Evolutionary conservation across 2,797 vertebrate species (phyloP), one percentile per base, ranked within the genome.

Genomic region (Danio albolineatus): DNA sequence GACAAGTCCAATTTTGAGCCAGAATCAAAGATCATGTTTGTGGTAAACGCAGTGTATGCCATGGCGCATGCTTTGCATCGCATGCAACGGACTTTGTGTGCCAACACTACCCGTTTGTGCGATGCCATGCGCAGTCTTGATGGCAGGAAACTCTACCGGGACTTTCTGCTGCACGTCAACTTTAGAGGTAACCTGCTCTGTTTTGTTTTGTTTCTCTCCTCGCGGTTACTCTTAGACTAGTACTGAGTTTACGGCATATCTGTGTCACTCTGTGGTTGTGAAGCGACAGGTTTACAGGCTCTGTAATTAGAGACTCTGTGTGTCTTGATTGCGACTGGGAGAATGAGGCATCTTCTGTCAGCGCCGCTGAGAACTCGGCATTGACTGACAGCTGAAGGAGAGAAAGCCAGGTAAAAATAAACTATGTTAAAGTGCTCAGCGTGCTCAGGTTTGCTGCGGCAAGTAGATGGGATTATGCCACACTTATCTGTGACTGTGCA

Each of bases 21-120:
- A 7, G 98, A 99, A 88, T 98, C 98, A 78, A 99, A 99, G 92
- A 99, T 99, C 87, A 99, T 98, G 98, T 99, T 99, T 85, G 98
- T 99, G 74, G 95, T 99, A 75, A 99, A 99, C 0, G 98, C 98
- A 0, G 98, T 99, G n/a, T 99, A 97, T 8, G 97, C 96, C 16
- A 97, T 99, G 95, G 98, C 98, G n/a, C 93, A 95, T 0, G 96
- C 98, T 12, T 92, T 99, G 85, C 97, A 99, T 76, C 94, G 95
- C 81, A 98, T 99, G 97, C 98, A 99, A 85, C 92, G 95, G 64
- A 95, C 94, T 46, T 90, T 98, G 73, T 99, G 98, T 76, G 90
- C 95, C 72, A 99, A 99, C 88, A 98, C 97, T 73, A 98, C 95
- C 65, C 95, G 94, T 78, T 92, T 99, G 76, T 99, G 98, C 21